Base-by-base conservation (phyloP, 23 tunicate species). In the Halocynthia roretzi region DNA sequence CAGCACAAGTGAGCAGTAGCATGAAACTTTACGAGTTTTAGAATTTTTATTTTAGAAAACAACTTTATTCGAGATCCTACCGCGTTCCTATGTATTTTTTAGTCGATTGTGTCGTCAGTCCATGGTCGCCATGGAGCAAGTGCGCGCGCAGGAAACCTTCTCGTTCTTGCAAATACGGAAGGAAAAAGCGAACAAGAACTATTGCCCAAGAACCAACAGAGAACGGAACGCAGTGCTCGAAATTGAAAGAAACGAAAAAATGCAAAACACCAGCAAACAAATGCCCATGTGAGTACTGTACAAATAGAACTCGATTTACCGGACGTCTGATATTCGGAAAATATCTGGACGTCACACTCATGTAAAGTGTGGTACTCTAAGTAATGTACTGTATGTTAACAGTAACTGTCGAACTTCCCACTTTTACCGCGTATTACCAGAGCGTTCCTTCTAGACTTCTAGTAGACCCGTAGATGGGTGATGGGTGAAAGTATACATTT, bases 191-290 rank as follows among this genome's bases (percentile, higher is more conserved):
- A 74, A 74, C 65, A 8, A 52, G 78, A 50, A 74, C 19, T 14
- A 54, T 74, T 8, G 21, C 52, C 6, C 65, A 56, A 53, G 78
- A 74, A 74, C 78, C 78, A 21, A 52, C 78, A 74, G 78, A 74
- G 56, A 53, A 54, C 15, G 78, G 78, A 20, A 74, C 55, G 19
- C 56, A 56, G 19, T 74, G 78, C 21, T 19, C 63, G 63, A 74
- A 74, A 54, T n/a, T 74, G 4, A 74, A 74, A 64, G 78, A 74
- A 74, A 50, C 61, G 65, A 74, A 74, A 54, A 40, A 50, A 74
- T 74, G 78, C 56, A 74, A 53, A 74, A 74, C 78, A 17, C 78
- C 78, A 10, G 78, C 78, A 5, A 74, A 74, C 78, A 54, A 56
- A 74, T 74, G 78, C 63, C 78, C 78, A 6, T 12, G 78, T 74